Conservation (phyloP, 2,888 invertebrate genomes). For the Schrankia costaestrigalis region DNA sequence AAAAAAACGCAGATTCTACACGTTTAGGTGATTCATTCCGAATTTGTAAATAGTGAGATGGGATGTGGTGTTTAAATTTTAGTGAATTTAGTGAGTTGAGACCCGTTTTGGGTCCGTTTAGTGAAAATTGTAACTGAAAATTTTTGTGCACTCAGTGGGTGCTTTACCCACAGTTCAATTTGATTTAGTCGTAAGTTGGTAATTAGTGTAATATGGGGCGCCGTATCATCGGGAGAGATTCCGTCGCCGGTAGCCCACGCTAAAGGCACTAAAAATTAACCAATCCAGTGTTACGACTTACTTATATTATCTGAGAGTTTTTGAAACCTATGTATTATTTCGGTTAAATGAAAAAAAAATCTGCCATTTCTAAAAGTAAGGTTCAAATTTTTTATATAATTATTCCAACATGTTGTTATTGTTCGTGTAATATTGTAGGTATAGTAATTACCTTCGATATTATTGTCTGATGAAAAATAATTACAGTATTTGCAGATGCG, state of each 20-base stretch:
- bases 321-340: slow-evolving; percentile 43
- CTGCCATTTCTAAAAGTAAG: slow-evolving; percentile 53
- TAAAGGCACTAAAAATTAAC: slow-evolving; percentile 40
- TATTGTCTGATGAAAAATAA: slow-evolving; percentile 41
- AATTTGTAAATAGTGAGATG: slow-evolving; percentile 49
- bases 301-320: slow-evolving; percentile 43
- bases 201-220: slow-evolving; percentile 34
- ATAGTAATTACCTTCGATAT: slow-evolving; percentile 44
- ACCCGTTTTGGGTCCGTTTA: slow-evolving; percentile 43
- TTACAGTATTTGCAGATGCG: slow-evolving; percentile 57
- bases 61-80: slow-evolving; percentile 43
- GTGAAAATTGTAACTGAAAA: slow-evolving; percentile 58
- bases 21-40: slow-evolving; percentile 37
- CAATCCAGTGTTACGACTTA: slow-evolving; percentile 38
- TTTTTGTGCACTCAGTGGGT: slow-evolving; percentile 48
- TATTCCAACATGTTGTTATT: slow-evolving; percentile 64
- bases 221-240: not conserved
- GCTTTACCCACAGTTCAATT: slow-evolving; percentile 50
- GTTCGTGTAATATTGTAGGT: slow-evolving; percentile 56
- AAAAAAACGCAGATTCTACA: slow-evolving; percentile 14
- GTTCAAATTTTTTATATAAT: slow-evolving; percentile 59
- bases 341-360: slow-evolving; percentile 42
- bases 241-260: slow-evolving; percentile 15
- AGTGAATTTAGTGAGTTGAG: slow-evolving; percentile 57
- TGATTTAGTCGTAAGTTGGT: slow-evolving; percentile 63